A percentile compares a stretch with the other conserved stretches of the same genome.
phyloP scores from a whole-genome alignment of 2,113 vertebrate species.

The Notarius quadriscutis region DNA sequence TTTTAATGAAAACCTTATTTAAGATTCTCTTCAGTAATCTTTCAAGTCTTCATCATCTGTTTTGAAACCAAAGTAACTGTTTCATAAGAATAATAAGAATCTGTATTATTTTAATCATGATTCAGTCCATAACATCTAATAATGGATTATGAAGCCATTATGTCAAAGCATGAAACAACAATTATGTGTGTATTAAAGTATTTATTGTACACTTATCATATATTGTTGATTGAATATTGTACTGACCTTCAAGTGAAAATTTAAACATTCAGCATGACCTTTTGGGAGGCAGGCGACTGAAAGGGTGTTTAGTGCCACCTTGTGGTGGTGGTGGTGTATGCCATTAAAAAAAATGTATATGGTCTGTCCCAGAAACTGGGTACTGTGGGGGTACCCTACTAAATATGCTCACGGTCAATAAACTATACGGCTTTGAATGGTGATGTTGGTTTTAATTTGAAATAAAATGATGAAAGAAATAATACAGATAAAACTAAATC shows the following conservation, averaged over 20 bases:
- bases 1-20: not conserved
- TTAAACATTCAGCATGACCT: not conserved
- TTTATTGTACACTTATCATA: not conserved
- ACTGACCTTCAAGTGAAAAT: not conserved
- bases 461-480: too few relatives aligned
- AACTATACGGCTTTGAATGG: too few relatives aligned
- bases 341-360: too few relatives aligned
- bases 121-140: not conserved
- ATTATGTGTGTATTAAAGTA: not conserved
- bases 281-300: not conserved
- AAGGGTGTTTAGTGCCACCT: not conserved
- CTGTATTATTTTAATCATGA: not conserved
- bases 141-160: not conserved
- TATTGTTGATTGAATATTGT: not conserved
- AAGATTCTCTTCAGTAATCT: not conserved
- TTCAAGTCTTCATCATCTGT: not conserved
- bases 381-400: too few relatives aligned
- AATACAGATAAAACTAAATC: too few relatives aligned
- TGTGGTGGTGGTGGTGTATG: not conserved
- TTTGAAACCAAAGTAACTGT: not conserved
- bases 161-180: not conserved
- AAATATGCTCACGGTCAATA: too few relatives aligned
- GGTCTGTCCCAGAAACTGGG: too few relatives aligned
- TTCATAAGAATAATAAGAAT: not conserved
- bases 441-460: too few relatives aligned